Conservation (phyloP, 2,113 vertebrate species). For the Deroptyus accipitrinus region DNA sequence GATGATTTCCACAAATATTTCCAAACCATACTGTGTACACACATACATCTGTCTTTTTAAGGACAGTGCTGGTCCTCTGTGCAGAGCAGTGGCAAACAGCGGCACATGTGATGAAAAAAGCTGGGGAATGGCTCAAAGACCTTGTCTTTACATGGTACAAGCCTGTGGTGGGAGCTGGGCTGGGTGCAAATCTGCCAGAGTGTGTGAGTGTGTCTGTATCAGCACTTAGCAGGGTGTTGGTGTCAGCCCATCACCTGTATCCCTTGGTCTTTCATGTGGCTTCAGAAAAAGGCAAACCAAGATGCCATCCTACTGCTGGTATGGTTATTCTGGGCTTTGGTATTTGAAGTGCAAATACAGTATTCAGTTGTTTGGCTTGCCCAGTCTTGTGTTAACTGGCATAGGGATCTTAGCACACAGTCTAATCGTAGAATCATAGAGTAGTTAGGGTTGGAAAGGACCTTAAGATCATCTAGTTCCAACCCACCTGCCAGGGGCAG, state of each 20-base stretch:
- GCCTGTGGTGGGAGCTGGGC: neutral
- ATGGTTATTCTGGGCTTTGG: neutral
- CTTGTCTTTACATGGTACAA: too few species aligned
- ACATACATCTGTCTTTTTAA: neutral
- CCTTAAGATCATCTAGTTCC: too few species aligned
- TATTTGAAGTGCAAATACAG: neutral
- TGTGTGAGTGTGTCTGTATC: accelerated
- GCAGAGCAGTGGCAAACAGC: neutral
- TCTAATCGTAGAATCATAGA: too few species aligned
- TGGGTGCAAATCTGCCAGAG: neutral
- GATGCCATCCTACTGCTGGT: neutral
- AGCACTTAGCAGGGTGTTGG: accelerated
- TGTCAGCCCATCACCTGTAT: neutral
- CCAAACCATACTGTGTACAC: accelerated
- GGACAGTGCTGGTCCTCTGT: accelerated
- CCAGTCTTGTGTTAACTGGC: neutral
- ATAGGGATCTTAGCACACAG: neutral
- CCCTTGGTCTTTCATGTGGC: accelerated
- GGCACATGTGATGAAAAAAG: neutral
- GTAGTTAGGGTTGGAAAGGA: too few species aligned
- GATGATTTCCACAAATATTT: neutral
- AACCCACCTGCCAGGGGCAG: too few species aligned
- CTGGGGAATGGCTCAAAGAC: neutral
- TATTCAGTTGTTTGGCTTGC: neutral
- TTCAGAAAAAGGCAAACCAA: neutral